A percentile compares a stretch with the other conserved stretches of the same genome.
These are phyloP conservation scores for Eudyptes chrysolophus DNA, from an alignment of 2,113 vertebrate species.

Conservation along the genomic window DNA sequence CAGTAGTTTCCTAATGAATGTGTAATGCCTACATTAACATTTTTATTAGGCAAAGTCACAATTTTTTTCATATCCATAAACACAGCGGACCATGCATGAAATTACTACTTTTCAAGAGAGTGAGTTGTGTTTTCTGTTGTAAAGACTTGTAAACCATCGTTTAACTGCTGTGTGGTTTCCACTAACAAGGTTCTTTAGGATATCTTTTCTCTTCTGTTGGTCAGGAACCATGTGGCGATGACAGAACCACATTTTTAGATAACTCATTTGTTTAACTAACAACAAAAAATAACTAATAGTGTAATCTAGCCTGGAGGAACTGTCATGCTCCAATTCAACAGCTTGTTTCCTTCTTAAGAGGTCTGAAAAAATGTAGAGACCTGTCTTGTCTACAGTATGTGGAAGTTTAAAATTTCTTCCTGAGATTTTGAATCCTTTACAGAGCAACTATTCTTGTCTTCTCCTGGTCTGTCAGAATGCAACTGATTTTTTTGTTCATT, in stretches of 20 bases:
- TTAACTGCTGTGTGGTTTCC: not conserved
- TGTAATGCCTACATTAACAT: conserved; percentile 10
- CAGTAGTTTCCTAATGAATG: conserved; percentile 25
- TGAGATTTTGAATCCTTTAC: not conserved
- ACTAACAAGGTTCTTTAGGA: conserved; percentile 22
- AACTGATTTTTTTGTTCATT: not conserved
- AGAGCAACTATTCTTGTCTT: not conserved
- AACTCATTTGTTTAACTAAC: not conserved
- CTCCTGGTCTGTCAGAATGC: not conserved
- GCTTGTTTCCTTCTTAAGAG: not conserved
- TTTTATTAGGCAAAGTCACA: conserved; percentile 33
- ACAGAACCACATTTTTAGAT: not conserved
- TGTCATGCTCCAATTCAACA: not conserved
- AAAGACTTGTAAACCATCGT: not conserved
- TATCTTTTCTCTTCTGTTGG: not conserved
- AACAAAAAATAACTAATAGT: not conserved
- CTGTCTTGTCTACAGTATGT: not conserved
- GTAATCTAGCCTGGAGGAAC: not conserved
- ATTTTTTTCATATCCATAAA: conserved; percentile 28
- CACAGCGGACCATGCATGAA: conserved; percentile 35
- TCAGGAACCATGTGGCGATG: not conserved
- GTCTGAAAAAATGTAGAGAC: not conserved
- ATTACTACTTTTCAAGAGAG: conserved; percentile 15
- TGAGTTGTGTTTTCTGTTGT: not conserved
- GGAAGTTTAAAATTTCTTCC: not conserved